A percentile compares a stretch with the other conserved stretches of the same genome.
These are phyloP conservation scores for Nebria salina DNA, from an alignment of 2,888 invertebrate species.

Conservation along the genomic window DNA sequence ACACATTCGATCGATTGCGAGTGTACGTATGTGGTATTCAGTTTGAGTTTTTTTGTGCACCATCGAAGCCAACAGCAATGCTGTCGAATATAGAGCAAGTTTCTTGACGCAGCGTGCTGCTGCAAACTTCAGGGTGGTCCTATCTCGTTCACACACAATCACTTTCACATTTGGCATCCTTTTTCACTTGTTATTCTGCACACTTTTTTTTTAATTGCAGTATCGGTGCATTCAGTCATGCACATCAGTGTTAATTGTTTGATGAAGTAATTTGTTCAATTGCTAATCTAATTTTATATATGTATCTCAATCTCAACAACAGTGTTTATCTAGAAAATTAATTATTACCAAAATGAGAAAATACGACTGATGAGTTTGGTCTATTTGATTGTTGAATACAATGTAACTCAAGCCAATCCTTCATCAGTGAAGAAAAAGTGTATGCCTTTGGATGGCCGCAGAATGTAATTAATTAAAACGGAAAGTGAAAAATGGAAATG, in stretches of 20 bases:
- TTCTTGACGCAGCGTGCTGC: background rate
- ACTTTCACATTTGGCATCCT: background rate
- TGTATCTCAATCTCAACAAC: too few relatives aligned
- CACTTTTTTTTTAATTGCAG: background rate
- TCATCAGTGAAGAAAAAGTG: background rate
- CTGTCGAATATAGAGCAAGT: conserved; percentile 36
- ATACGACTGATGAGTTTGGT: too few relatives aligned
- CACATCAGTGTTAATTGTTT: background rate
- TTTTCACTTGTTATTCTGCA: background rate
- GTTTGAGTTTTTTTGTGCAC: background rate
- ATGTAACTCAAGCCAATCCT: too few relatives aligned
- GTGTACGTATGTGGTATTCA: conserved; percentile 11
- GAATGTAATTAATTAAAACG: background rate
- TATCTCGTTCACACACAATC: conserved; percentile 1
- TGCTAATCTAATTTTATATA: background rate
- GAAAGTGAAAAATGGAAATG: conserved; percentile 1
- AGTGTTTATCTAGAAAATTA: too few relatives aligned
- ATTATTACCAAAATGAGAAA: too few relatives aligned
- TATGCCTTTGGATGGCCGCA: background rate
- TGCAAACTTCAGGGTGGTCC: conserved; percentile 21
- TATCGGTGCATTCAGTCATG: background rate
- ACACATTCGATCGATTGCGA: conserved; percentile 48
- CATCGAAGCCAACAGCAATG: background rate
- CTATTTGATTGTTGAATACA: too few relatives aligned
- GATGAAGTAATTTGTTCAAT: background rate